Evolutionary conservation across 2,797 vertebrate genomes (phyloP).

Genomic region (Leucoraja ocellata): DNA sequence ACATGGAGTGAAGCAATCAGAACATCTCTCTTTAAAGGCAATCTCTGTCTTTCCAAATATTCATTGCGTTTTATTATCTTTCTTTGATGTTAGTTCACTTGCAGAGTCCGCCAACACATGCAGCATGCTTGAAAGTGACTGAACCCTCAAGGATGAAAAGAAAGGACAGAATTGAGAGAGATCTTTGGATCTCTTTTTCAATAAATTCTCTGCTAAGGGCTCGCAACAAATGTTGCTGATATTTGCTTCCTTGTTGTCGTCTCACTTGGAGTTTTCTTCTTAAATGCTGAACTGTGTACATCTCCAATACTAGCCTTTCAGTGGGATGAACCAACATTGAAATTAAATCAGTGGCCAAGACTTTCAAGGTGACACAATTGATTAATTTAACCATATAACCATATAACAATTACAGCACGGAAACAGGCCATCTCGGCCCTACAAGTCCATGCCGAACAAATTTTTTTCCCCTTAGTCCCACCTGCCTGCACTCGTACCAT

Average conservation of each 20-base stretch:
- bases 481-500: no score
- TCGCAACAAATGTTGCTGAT: background rate
- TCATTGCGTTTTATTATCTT: background rate
- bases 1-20: background rate
- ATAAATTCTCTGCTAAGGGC: background rate
- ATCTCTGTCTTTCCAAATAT: conserved; percentile 22
- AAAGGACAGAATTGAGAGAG: conserved; percentile 8
- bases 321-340: background rate
- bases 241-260: background rate
- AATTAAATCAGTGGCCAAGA: background rate
- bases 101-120: background rate
- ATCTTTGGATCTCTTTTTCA: background rate
- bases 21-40: background rate
- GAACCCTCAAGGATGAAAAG: background rate
- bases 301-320: background rate
- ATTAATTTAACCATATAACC: no score
- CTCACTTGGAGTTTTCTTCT: background rate
- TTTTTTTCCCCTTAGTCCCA: no score
- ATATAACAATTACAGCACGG: no score
- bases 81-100: background rate
- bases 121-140: background rate
- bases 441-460: no score
- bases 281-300: background rate
- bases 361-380: background rate
- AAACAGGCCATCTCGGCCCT: no score